Evolutionary conservation across 2,888 invertebrate species (phyloP).

Genomic region (Thelaira solivaga): DNA sequence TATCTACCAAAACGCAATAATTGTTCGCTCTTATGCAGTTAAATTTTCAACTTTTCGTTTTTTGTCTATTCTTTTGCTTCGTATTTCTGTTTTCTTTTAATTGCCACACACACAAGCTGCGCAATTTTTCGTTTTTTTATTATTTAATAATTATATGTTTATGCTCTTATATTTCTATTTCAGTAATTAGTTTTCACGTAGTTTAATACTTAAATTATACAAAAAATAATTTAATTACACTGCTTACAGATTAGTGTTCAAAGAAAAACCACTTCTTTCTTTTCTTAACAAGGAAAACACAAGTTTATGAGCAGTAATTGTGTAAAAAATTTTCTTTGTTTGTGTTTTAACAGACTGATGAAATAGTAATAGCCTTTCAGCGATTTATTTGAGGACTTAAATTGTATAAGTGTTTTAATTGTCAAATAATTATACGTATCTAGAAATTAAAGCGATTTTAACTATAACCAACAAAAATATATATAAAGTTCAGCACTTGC

Average conservation of each 20-base stretch:
- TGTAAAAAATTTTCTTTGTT: constrained; percentile 55
- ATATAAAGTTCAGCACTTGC: too few relatives aligned
- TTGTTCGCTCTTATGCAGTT: constrained; percentile 32
- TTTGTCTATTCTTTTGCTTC: constrained; percentile 21
- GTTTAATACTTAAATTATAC: background rate
- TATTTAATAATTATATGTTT: constrained; percentile 1
- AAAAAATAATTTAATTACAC: constrained; percentile 42
- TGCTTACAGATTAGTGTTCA: constrained; percentile 14
- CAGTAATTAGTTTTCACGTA: background rate
- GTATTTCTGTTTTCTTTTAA: constrained; percentile 15
- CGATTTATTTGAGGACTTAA: background rate
- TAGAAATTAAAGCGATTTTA: background rate
- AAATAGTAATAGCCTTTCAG: background rate
- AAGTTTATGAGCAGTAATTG: constrained; percentile 49
- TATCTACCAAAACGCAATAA: constrained; percentile 52
- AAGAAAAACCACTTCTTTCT: constrained; percentile 44
- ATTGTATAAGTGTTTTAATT: background rate
- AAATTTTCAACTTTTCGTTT: constrained; percentile 36
- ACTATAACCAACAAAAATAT: too few relatives aligned
- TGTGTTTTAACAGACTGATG: constrained; percentile 45
- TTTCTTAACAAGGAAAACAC: constrained; percentile 38
- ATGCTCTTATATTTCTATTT: constrained; percentile 1
- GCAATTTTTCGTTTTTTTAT: constrained; percentile 46
- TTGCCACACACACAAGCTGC: constrained; percentile 62
- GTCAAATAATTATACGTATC: too few relatives aligned